Conservation (phyloP, 2,113 vertebrate genomes). For the Chamaetylas fuelleborni region DNA sequence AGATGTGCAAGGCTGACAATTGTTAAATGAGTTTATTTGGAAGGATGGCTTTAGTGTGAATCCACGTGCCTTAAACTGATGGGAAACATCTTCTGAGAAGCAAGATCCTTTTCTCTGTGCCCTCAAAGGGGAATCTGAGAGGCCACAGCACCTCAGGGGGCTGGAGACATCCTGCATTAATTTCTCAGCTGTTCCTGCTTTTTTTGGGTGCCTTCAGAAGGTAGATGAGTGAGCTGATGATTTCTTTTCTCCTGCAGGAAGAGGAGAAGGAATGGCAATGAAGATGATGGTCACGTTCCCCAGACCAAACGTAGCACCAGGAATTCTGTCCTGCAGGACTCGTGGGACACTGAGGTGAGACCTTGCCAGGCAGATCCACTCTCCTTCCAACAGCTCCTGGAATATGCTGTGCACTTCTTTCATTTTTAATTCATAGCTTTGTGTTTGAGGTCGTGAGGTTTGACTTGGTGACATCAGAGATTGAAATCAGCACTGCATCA, state of each 20-base stretch:
- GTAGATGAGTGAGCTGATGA: fast-evolving
- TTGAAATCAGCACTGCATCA: neutral
- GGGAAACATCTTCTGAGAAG: neutral
- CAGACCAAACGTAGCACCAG: slow-evolving; percentile 85
- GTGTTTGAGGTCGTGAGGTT: neutral
- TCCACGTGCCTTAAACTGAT: fast-evolving
- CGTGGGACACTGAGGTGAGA: slow-evolving; percentile 93
- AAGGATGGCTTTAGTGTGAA: neutral
- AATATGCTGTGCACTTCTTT: neutral
- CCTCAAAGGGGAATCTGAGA: neutral
- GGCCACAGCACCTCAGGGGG: neutral
- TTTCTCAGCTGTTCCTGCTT: too few species aligned
- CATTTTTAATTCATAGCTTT: too few species aligned
- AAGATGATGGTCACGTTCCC: slow-evolving; percentile 83
- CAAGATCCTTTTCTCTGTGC: fast-evolving
- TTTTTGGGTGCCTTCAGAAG: too few species aligned
- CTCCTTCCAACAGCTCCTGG: neutral
- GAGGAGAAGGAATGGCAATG: slow-evolving; percentile 82
- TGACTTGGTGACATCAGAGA: neutral
- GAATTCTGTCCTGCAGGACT: slow-evolving; percentile 83
- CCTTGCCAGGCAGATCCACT: fast-evolving
- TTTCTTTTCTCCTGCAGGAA: slow-evolving; percentile 75
- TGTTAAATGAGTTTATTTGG: neutral
- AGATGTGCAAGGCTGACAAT: neutral
- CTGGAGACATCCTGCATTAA: neutral